A percentile compares a stretch with the other conserved stretches of the same genome.
These are phyloP conservation scores for Mesaphorura yosii DNA, from an alignment of 1,140 invertebrate species.

Conservation along the genomic window DNA sequence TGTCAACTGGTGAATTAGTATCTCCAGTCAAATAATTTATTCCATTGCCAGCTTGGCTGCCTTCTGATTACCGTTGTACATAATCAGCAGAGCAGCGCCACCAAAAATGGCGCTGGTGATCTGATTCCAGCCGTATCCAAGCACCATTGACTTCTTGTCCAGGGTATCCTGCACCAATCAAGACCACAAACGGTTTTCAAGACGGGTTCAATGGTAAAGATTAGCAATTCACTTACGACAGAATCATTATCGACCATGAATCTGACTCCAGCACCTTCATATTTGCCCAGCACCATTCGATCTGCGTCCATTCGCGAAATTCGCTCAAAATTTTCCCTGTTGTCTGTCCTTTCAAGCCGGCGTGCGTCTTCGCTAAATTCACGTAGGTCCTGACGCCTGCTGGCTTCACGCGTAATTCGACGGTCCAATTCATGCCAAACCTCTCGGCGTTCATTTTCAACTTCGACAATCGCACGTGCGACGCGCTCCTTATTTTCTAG, in stretches of 20 bases:
- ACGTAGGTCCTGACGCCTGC: too few relatives aligned
- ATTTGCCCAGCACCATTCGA: too few relatives aligned
- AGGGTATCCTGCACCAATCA: neutral
- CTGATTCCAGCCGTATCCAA: constrained; percentile 26
- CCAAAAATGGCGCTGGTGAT: constrained; percentile 26
- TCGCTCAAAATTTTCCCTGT: too few relatives aligned
- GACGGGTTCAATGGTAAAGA: too few relatives aligned
- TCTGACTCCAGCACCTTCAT: neutral
- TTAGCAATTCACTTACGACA: neutral
- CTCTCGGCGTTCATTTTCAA: neutral
- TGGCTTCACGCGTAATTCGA: too few relatives aligned
- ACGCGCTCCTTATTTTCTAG: constrained; percentile 1
- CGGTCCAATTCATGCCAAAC: too few relatives aligned
- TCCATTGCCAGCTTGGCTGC: constrained; percentile 22
- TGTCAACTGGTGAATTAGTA: too few relatives aligned
- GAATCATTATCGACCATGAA: neutral
- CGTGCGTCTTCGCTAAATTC: too few relatives aligned
- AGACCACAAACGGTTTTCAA: too few relatives aligned
- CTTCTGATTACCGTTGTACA: constrained; percentile 19
- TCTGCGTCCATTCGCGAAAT: too few relatives aligned
- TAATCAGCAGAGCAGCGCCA: constrained; percentile 26
- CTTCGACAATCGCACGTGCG: neutral
- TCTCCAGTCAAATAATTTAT: too few relatives aligned
- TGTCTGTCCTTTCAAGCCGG: too few relatives aligned
- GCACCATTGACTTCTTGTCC: neutral